Evolutionary conservation across 2,888 invertebrate species (phyloP).

Genomic region (Drosophila cracens): DNA sequence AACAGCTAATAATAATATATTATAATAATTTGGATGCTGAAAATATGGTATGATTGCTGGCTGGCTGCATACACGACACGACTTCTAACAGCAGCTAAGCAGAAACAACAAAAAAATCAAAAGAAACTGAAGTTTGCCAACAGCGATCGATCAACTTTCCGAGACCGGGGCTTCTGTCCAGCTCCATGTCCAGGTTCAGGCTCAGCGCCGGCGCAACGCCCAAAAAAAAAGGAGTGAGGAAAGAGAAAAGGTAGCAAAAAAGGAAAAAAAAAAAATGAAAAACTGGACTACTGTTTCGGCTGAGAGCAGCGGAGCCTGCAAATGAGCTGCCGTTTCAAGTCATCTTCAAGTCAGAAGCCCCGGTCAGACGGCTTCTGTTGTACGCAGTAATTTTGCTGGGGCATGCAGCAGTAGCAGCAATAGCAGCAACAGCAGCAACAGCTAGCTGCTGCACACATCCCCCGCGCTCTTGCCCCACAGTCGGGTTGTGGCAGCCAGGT

Average conservation of each 20-base stretch:
- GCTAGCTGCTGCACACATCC: conserved; percentile 6
- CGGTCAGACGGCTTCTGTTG: conserved; percentile 84
- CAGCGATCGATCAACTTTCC: conserved; percentile 62
- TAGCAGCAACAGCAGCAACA: background rate
- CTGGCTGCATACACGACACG: conserved; percentile 55
- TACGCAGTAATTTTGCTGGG: conserved; percentile 85
- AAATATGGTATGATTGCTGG: conserved; percentile 82
- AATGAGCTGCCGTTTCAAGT: conserved; percentile 59
- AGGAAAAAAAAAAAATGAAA: conserved; percentile 10
- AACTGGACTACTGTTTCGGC: conserved; percentile 75
- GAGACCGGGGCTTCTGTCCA: conserved; percentile 31
- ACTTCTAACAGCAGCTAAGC: conserved; percentile 59
- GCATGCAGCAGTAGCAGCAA: conserved; percentile 42
- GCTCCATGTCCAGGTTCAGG: conserved; percentile 11
- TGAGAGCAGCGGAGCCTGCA: conserved; percentile 57
- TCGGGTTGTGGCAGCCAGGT: conserved; percentile 41
- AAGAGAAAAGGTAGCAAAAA: conserved; percentile 13
- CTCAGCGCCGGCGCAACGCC: conserved; percentile 71
- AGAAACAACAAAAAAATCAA: conserved; percentile 7
- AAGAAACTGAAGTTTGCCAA: conserved; percentile 36
- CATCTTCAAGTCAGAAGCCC: conserved; percentile 38
- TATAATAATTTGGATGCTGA: conserved; percentile 84
- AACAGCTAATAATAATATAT: conserved; percentile 83
- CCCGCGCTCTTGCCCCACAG: conserved; percentile 19
- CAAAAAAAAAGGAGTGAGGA: conserved; percentile 39